Percentiles rank a stretch among this genome's conserved stretches.
These are phyloP conservation scores for Oncopodura yosiiana DNA, from an alignment of 1,140 invertebrate species.

Conservation along the genomic window DNA sequence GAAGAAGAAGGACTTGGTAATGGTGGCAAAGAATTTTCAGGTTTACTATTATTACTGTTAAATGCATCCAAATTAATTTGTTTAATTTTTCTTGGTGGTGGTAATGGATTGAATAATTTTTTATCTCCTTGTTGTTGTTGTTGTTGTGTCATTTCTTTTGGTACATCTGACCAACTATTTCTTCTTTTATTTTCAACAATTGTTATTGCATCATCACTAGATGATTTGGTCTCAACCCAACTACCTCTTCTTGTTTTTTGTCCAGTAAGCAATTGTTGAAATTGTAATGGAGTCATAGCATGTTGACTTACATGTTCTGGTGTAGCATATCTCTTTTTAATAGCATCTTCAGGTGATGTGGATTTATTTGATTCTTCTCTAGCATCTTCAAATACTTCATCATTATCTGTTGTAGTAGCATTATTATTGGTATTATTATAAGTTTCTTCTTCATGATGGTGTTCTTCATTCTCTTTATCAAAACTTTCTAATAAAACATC, in stretches of 20 bases:
- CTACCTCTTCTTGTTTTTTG: constrained; percentile 26
- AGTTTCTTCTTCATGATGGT: constrained; percentile 10
- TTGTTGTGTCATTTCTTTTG: constrained; percentile 14
- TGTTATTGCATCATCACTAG: not conserved
- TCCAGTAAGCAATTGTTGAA: constrained; percentile 7
- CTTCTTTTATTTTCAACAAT: constrained; percentile 7
- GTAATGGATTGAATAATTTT: constrained; percentile 26
- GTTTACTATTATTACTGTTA: constrained; percentile 8
- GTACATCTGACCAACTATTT: constrained; percentile 25
- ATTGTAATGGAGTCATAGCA: not conserved
- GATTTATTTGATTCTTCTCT: constrained; percentile 1
- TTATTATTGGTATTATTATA: constrained; percentile 7
- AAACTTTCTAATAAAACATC: constrained; percentile 32
- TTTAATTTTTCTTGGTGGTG: constrained; percentile 27
- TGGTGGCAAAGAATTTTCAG: not conserved
- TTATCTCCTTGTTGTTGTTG: constrained; percentile 7
- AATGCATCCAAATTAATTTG: constrained; percentile 33
- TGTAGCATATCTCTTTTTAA: constrained; percentile 2
- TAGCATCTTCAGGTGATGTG: constrained; percentile 3
- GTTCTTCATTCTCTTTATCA: constrained; percentile 25
- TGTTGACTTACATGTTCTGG: constrained; percentile 1
- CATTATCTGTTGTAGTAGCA: constrained; percentile 9
- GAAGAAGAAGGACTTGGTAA: too few relatives aligned
- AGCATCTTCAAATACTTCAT: constrained; percentile 25
- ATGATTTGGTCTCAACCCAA: constrained; percentile 22